Evolutionary conservation across 2,888 invertebrate species (phyloP), one percentile per base, ranked within the genome.

Genomic region (Tipula vernalis): DNA sequence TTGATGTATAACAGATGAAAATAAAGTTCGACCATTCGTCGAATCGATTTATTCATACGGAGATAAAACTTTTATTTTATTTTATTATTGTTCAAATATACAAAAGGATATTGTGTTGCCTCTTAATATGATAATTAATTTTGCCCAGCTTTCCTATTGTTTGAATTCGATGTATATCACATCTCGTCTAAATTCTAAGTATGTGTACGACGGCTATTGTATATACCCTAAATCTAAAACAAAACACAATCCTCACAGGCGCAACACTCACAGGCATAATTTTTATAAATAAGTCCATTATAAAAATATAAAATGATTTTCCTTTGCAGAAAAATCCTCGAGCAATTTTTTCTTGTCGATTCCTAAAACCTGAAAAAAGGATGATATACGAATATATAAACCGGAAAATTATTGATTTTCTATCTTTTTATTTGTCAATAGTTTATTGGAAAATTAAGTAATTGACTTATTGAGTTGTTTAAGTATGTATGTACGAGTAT

Each of bases 401-500:
- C 10, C 28, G 28, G 71, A 71, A 71, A 71, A 71, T 28, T 71
- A 71, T 71, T 28, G 71, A 71, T 71, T 71, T 12, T 28, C 28
- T 71, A 71, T 71, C 71, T 71, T 57, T 57, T 57, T 28, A 28
- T 28, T 18, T 71, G 28, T 71, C 71, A 12, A 71, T 71, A 71
- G 71, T 71, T 71, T 71, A 71, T 71, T 71, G 71, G 71, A 71
- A 71, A 71, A 71, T 71, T 71, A 71, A 71, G 71, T 71, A 71
- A 71, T 71, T 71, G 71, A 10, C 71, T 71, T 71, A 71, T 28
- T 71, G 71, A 71, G 13, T 71, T 51, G 51, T 51, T n/a, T 15
- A 12, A 10, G 44, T 44, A 44, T 12, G 10, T 44, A 44, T 3
- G 41, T 44, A 44, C 44, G 10, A 10, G 12, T 44, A 44, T 10